Conservation (phyloP, 2,113 vertebrate species). For the Cyphomyrus plagiostoma region DNA sequence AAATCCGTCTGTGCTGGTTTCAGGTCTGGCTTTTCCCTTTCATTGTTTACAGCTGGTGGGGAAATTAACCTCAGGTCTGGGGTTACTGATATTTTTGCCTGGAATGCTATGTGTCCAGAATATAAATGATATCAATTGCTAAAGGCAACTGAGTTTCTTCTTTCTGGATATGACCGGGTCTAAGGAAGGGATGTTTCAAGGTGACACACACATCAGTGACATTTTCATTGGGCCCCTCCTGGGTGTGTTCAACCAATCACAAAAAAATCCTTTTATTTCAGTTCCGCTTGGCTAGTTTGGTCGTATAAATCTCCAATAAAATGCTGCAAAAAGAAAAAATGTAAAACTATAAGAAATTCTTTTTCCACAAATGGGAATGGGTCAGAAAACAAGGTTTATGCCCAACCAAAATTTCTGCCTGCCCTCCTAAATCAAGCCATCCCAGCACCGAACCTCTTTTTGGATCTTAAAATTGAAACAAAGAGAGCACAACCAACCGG, state of each 20-base stretch:
- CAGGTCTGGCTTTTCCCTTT: background rate
- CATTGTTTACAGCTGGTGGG: constrained; percentile 27
- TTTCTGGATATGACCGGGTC: background rate
- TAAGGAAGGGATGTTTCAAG: background rate
- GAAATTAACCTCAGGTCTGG: constrained; percentile 23
- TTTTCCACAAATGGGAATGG: background rate
- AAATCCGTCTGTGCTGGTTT: background rate
- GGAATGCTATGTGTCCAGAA: constrained; percentile 3
- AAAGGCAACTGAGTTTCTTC: background rate
- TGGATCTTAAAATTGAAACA: background rate
- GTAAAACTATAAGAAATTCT: background rate
- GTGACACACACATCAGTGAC: background rate
- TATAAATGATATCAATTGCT: background rate
- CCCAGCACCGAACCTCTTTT: background rate
- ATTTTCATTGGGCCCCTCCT: background rate
- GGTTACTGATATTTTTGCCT: constrained; percentile 24
- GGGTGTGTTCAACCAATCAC: background rate
- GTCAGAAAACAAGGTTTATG: background rate
- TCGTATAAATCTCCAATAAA: background rate
- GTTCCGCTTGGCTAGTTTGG: background rate
- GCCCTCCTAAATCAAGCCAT: background rate
- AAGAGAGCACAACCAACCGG: background rate
- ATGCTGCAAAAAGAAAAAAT: background rate
- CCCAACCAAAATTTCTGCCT: background rate
- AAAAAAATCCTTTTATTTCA: background rate